Conservation (phyloP, 2,113 vertebrate species). For the Anolis sagrei region DNA sequence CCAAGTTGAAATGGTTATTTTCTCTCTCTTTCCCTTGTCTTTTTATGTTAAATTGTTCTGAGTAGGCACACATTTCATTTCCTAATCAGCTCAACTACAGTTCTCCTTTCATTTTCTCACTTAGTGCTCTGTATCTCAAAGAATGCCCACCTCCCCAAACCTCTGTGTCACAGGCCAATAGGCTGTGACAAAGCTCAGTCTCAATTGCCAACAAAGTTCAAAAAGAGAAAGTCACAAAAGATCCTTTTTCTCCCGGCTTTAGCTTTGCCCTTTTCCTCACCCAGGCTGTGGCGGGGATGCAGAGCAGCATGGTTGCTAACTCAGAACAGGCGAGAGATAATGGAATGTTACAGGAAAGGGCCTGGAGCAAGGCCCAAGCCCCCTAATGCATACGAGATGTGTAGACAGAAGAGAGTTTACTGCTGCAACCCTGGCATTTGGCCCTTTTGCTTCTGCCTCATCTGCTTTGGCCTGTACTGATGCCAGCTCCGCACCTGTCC, state of each 20-base stretch:
- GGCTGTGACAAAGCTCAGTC: slow-evolving; percentile 66
- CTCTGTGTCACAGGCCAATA: slow-evolving; percentile 64
- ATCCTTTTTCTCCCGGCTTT: slow-evolving; percentile 24
- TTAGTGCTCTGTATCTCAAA: slow-evolving; percentile 60
- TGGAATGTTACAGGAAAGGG: neutral
- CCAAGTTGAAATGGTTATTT: slow-evolving; percentile 38
- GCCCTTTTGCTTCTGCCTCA: neutral
- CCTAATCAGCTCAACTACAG: fast-evolving
- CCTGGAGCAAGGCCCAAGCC: neutral
- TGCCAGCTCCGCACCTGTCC: neutral
- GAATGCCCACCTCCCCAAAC: slow-evolving; percentile 53
- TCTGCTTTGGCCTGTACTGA: neutral
- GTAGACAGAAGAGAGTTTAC: neutral
- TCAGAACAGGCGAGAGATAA: neutral
- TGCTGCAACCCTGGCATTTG: neutral
- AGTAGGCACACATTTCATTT: slow-evolving; percentile 35
- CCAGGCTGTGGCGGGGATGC: neutral
- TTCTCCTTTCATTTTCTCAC: slow-evolving; percentile 39
- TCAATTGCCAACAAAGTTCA: slow-evolving; percentile 62
- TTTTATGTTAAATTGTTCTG: slow-evolving; percentile 10
- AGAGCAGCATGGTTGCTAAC: fast-evolving
- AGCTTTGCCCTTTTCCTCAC: slow-evolving; percentile 49
- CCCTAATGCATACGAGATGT: fast-evolving
- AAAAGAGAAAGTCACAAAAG: slow-evolving; percentile 67
- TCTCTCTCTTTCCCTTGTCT: neutral